A percentile compares a stretch with the other conserved stretches of the same genome.
Conservation (phyloP, 2,113 vertebrate species). For the Triplophysa siluroides region DNA sequence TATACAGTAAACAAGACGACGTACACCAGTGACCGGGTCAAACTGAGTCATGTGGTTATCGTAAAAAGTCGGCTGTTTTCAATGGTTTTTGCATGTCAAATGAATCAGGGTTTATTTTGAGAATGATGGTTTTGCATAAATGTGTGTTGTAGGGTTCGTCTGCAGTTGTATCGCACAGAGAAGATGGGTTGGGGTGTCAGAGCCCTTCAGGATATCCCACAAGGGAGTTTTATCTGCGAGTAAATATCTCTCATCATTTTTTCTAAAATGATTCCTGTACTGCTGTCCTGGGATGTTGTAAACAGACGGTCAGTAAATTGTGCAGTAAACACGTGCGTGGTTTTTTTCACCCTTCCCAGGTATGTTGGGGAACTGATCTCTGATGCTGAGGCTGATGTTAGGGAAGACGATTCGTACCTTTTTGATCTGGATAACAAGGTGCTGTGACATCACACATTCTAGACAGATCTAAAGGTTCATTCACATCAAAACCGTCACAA, state of each 20-base stretch:
- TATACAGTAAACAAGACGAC: too few relatives aligned
- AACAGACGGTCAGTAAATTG: too few relatives aligned
- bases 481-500: background rate
- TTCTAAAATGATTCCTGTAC: too few relatives aligned
- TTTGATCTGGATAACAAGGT: constrained; percentile 96
- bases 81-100: background rate
- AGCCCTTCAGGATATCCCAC: constrained; percentile 88
- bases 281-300: too few relatives aligned
- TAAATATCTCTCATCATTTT: constrained; percentile 62
- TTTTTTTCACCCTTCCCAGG: constrained; percentile 62
- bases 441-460: background rate
- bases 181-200: constrained; percentile 95
- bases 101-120: background rate
- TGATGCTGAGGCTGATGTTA: constrained; percentile 89
- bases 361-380: constrained; percentile 93
- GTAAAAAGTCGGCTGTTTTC: background rate
- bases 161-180: constrained; percentile 90
- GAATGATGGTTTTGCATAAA: background rate
- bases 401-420: constrained; percentile 91
- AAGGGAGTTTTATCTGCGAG: constrained; percentile 95
- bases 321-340: background rate
- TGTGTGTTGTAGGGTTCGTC: constrained; percentile 78
- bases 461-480: background rate
- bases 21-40: too few relatives aligned
- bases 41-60: background rate